Conservation (phyloP, 92 coral and sea anemone genomes). For the Epizoanthus rinbou region DNA sequence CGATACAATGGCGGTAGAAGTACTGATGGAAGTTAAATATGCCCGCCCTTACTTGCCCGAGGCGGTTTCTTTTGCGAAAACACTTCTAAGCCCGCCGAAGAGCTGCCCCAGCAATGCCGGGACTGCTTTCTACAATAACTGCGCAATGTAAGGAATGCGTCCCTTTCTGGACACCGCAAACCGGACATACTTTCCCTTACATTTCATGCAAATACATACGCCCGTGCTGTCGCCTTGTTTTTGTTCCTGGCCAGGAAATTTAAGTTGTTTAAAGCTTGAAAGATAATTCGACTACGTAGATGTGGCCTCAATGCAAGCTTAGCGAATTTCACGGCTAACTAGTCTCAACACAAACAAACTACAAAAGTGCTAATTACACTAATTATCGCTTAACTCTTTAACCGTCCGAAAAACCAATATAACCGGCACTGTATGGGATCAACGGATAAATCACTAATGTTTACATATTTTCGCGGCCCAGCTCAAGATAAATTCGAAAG, state of each 20-base stretch:
- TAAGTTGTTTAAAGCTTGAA: background rate
- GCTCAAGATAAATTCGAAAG: background rate
- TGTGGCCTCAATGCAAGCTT: background rate
- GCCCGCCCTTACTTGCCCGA: background rate
- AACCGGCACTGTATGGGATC: background rate
- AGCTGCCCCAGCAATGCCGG: background rate
- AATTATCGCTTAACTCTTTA: too few relatives aligned
- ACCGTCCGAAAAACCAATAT: background rate
- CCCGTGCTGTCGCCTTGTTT: background rate
- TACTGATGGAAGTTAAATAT: background rate
- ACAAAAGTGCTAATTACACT: slow-evolving; percentile 8
- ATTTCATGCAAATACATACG: background rate
- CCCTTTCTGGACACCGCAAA: background rate
- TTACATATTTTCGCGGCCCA: background rate
- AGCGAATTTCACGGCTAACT: background rate
- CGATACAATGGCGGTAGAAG: background rate
- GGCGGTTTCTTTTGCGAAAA: slow-evolving; percentile 12
- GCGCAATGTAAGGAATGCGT: background rate
- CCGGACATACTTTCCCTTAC: background rate
- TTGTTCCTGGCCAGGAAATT: background rate
- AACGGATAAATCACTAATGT: background rate
- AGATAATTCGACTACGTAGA: background rate
- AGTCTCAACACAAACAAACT: background rate
- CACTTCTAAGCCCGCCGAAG: slow-evolving; percentile 17
- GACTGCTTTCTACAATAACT: background rate